A percentile compares a stretch with the other conserved stretches of the same genome.
Conservation (phyloP, 2,797 vertebrate species). For the Enteromius unitaeniatus region DNA sequence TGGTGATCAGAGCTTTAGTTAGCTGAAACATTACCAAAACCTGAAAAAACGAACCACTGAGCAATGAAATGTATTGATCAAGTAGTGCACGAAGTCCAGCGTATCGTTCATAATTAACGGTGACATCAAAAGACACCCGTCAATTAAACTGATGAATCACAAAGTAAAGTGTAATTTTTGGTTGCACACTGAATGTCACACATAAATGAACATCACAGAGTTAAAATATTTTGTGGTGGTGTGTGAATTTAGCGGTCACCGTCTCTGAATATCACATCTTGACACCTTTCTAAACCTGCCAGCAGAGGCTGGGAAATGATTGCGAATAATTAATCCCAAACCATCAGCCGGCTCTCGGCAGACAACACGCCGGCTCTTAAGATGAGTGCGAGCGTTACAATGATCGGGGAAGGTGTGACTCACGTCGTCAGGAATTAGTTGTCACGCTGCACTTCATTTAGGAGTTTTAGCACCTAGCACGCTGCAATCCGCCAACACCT, state of each 20-base stretch:
- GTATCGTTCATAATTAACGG: not conserved
- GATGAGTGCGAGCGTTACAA: conserved; percentile 75
- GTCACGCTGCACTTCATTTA: conserved; percentile 80
- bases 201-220: conserved; percentile 24
- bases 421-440: conserved; percentile 80
- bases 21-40: not conserved
- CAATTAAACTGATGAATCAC: not conserved
- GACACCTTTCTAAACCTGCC: conserved; percentile 78
- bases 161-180: not conserved
- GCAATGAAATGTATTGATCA: not conserved
- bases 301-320: conserved; percentile 78
- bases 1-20: not conserved
- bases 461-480: conserved; percentile 75
- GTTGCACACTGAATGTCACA: conserved; percentile 42
- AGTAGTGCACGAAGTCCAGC: not conserved
- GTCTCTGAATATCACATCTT: conserved; percentile 70
- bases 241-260: conserved; percentile 64
- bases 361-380: conserved; percentile 75
- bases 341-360: conserved; percentile 77
- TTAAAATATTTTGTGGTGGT: conserved; percentile 38
- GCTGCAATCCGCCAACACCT: conserved; percentile 75
- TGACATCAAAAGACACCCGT: not conserved
- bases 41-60: not conserved
- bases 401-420: conserved; percentile 81
- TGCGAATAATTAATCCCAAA: conserved; percentile 84